Conservation (phyloP, 1,140 invertebrate species). For the Drosophila lacertosa region DNA sequence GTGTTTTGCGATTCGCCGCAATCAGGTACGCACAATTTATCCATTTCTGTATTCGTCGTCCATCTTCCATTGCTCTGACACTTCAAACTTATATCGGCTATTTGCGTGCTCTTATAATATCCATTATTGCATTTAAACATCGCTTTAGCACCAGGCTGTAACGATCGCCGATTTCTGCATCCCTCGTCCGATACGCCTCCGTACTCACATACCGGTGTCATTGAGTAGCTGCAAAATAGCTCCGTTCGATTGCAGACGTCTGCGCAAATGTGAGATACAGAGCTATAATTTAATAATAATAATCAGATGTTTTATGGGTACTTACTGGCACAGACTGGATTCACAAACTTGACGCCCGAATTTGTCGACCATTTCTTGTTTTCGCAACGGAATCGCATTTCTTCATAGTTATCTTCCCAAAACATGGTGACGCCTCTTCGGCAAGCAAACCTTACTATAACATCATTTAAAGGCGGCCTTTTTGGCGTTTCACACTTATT, state of each 20-base stretch:
- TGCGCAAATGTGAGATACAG: background rate
- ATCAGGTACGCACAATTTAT: background rate
- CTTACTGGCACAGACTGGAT: slow-evolving; percentile 22
- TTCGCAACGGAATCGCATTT: too few relatives aligned
- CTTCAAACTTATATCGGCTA: background rate
- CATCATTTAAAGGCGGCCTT: slow-evolving; percentile 4
- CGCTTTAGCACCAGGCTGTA: background rate
- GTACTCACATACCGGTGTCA: background rate
- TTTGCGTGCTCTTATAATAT: background rate
- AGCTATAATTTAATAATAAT: too few relatives aligned
- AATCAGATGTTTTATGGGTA: background rate
- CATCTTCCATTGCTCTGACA: slow-evolving; percentile 27
- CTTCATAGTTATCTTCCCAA: too few relatives aligned
- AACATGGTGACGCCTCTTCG: background rate
- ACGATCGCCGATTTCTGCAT: rapidly evolving
- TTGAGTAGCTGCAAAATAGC: background rate
- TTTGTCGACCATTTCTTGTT: background rate
- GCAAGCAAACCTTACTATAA: slow-evolving; percentile 8
- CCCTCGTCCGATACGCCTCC: background rate
- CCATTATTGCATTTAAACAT: background rate
- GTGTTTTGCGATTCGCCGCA: background rate
- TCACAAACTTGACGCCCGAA: too few relatives aligned
- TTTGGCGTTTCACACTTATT: rapidly evolving
- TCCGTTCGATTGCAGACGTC: background rate
- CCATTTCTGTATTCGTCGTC: background rate